Evolutionary conservation across 2,113 vertebrate species (phyloP).

Genomic region (Thunnus maccoyii): DNA sequence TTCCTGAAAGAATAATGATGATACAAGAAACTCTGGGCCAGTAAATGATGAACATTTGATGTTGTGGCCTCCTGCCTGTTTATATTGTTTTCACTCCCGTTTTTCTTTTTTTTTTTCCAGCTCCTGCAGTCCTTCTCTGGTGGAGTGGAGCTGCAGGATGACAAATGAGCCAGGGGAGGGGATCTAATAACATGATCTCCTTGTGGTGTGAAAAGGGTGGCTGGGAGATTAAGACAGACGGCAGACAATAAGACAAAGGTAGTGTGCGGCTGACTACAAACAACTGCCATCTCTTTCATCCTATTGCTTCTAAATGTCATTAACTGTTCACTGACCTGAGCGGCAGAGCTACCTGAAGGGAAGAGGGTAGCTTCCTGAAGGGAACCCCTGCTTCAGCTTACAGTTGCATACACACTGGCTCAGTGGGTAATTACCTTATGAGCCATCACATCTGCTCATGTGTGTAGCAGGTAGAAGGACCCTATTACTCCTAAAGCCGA

Average conservation of each 20-base stretch:
- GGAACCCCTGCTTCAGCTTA: slow-evolving; percentile 73
- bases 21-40: slow-evolving; percentile 46
- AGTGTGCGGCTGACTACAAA: slow-evolving; percentile 72
- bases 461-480: slow-evolving; percentile 70
- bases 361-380: slow-evolving; percentile 69
- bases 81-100: slow-evolving; percentile 61
- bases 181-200: slow-evolving; percentile 83
- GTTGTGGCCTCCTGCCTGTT: slow-evolving; percentile 62
- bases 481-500: slow-evolving; percentile 44
- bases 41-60: slow-evolving; percentile 74
- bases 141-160: slow-evolving; percentile 76
- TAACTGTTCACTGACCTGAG: slow-evolving; percentile 80
- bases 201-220: slow-evolving; percentile 77
- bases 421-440: slow-evolving; percentile 78
- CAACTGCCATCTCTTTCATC: slow-evolving; percentile 76
- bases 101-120: slow-evolving; percentile 37
- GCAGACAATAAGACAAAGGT: slow-evolving; percentile 80
- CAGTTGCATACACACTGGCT: slow-evolving; percentile 67
- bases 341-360: slow-evolving; percentile 73
- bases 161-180: slow-evolving; percentile 80
- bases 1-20: slow-evolving; percentile 48
- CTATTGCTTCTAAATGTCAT: slow-evolving; percentile 80
- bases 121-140: slow-evolving; percentile 63
- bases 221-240: slow-evolving; percentile 79
- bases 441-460: slow-evolving; percentile 72